Evolutionary conservation across 2,797 vertebrate genomes (phyloP).

Genomic region (Enteromius afrohamiltoni): DNA sequence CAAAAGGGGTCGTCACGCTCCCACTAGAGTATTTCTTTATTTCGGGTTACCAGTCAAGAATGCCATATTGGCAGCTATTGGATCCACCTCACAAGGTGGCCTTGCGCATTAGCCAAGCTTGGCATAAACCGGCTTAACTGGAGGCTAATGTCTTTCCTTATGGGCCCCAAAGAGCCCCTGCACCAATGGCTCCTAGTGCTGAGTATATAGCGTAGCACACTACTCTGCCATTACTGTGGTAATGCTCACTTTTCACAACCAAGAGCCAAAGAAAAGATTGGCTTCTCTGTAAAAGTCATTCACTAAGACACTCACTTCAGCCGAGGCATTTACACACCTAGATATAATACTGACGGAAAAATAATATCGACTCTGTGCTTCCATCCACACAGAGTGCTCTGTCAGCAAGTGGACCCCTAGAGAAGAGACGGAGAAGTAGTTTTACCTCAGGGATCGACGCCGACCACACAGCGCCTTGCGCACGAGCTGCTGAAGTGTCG

Average conservation of each 20-base stretch:
- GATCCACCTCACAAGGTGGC: constrained; percentile 45
- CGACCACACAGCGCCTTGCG: constrained; percentile 39
- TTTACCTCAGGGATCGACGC: constrained; percentile 18
- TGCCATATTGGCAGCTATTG: constrained; percentile 20
- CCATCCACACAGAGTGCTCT: constrained; percentile 59
- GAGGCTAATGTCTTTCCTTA: constrained; percentile 41
- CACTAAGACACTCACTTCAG: constrained; percentile 76
- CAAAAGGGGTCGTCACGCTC: neutral
- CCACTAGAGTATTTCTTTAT: constrained; percentile 25
- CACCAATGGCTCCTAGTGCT: constrained; percentile 26
- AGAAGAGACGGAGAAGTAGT: constrained; percentile 40
- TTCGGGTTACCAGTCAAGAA: constrained; percentile 28
- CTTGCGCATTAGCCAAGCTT: constrained; percentile 44
- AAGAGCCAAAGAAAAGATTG: constrained; percentile 79
- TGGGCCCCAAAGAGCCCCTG: constrained; percentile 33
- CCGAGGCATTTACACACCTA: constrained; percentile 76
- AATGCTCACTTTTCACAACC: constrained; percentile 66
- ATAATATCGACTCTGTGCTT: constrained; percentile 63
- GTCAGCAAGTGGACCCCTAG: constrained; percentile 51
- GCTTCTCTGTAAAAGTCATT: constrained; percentile 78
- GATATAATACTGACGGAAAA: constrained; percentile 72
- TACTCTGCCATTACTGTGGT: constrained; percentile 70
- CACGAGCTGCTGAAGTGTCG: constrained; percentile 32
- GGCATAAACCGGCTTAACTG: constrained; percentile 54
- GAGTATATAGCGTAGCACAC: constrained; percentile 30